Base-by-base conservation (phyloP, 1,140 invertebrate genomes). In the Neodiprion fabricii region DNA sequence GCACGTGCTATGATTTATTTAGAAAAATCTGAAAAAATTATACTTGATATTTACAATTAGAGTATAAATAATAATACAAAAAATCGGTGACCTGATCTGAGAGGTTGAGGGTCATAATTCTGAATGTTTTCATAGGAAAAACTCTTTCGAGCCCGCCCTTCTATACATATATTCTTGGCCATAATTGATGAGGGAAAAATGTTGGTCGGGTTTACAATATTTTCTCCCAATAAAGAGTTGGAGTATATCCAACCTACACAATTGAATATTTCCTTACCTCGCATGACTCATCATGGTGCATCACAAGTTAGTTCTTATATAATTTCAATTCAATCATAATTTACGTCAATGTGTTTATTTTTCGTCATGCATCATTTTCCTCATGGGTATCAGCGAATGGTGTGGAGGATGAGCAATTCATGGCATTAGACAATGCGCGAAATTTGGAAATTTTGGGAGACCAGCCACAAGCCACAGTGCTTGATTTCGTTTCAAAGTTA, bases 271-370 rank as follows among this genome's bases (percentile, higher is more conserved):
- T 53, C 50, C 50, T 53, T 53, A 53, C 50, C 50, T 53, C 50
- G 50, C 50, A 53, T 53, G 50, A 53, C 50, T 53, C 50, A 53
- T 53, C 9, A 61, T 61, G 53, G 53, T 61, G 53, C 53, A 61
- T 61, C 3, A 61, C 53, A 61, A 61, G 53, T 61, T 61, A 61
- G 53, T 61, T 61, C 53, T 9, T 61, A 61, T 61, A 61, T 61
- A 61, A 61, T 61, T 61, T 61, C 53, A 61, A 61, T 61, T 61
- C 53, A 61, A 61, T 61, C 53, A 61, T 61, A 61, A 61, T 61
- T 61, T 61, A 61, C 9, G 53, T 61, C 53, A 61, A 61, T 61
- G 53, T 61, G 8, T 61, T 61, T 61, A 61, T 61, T 61, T 61
- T 61, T 9, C 53, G 53, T 61, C 53, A 61, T 61, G 53, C 53